Conservation (phyloP, 2,888 invertebrate species). For the Drosophila falleni region DNA sequence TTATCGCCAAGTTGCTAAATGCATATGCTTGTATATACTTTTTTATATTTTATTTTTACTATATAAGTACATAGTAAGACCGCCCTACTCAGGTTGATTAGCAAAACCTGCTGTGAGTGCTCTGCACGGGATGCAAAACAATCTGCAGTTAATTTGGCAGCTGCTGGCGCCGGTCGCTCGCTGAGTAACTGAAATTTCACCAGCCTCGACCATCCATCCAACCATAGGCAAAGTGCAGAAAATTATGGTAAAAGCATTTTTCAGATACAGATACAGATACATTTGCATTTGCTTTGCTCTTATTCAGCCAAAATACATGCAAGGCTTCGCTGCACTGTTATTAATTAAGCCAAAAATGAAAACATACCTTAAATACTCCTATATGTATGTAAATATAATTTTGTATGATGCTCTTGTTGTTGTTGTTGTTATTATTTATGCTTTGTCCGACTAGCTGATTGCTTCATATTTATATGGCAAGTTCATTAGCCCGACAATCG, state of each 20-base stretch:
- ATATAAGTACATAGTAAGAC: slow-evolving; percentile 9
- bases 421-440: slow-evolving; percentile 27
- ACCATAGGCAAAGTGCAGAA: slow-evolving; percentile 35
- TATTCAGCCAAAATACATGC: slow-evolving; percentile 31
- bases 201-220: slow-evolving; percentile 6
- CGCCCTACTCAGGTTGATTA: slow-evolving; percentile 47
- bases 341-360: slow-evolving; percentile 56
- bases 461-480: slow-evolving; percentile 50
- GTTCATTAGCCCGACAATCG: slow-evolving; percentile 60
- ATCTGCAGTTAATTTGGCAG: slow-evolving; percentile 49
- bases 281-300: slow-evolving; percentile 52
- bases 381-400: slow-evolving; percentile 27
- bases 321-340: slow-evolving; percentile 33
- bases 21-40: background rate
- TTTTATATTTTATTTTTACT: slow-evolving; percentile 1
- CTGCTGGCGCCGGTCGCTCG: slow-evolving; percentile 34
- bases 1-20: too few relatives aligned
- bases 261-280: slow-evolving; percentile 22
- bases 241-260: slow-evolving; percentile 57
- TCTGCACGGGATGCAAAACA: slow-evolving; percentile 38
- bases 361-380: slow-evolving; percentile 48
- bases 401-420: slow-evolving; percentile 28
- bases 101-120: slow-evolving; percentile 43
- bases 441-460: slow-evolving; percentile 40
- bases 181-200: slow-evolving; percentile 47